Evolutionary conservation across 2,888 invertebrate genomes (phyloP).

Genomic region (Melolontha melolontha): DNA sequence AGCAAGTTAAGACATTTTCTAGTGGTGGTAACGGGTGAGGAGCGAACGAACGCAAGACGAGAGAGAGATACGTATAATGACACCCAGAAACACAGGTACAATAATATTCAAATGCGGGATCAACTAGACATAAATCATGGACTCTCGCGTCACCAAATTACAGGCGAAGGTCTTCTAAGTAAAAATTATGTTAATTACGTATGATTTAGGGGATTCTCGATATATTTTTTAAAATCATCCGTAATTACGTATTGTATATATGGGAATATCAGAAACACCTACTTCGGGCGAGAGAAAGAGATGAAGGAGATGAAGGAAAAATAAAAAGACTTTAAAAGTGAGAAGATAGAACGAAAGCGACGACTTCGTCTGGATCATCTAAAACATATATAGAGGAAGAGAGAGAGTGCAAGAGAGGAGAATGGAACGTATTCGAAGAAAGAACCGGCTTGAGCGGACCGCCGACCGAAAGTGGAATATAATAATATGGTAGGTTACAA

Average conservation of each 20-base stretch:
- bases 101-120: constrained; percentile 11
- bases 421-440: constrained; percentile 1
- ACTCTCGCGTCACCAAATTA: constrained; percentile 19
- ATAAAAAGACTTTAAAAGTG: constrained; percentile 10
- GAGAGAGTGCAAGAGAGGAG: not conserved
- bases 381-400: not conserved
- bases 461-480: constrained; percentile 55
- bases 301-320: constrained; percentile 29
- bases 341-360: constrained; percentile 22
- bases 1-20: too few relatives aligned
- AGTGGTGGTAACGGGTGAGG: too few relatives aligned
- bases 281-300: constrained; percentile 23
- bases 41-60: not conserved
- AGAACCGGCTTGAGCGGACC: constrained; percentile 48
- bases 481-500: constrained; percentile 59
- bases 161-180: constrained; percentile 15
- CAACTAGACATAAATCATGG: constrained; percentile 16
- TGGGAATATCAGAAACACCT: constrained; percentile 37
- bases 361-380: constrained; percentile 15
- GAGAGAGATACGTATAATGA: not conserved
- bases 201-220: constrained; percentile 23
- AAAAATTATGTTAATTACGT: constrained; percentile 35
- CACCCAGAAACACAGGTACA: constrained; percentile 2
- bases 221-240: constrained; percentile 1
- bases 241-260: too few relatives aligned